A percentile compares a stretch with the other conserved stretches of the same genome.
phyloP scores from a whole-genome alignment of 2,888 invertebrate species.

The Sphecodes monilicornis region DNA sequence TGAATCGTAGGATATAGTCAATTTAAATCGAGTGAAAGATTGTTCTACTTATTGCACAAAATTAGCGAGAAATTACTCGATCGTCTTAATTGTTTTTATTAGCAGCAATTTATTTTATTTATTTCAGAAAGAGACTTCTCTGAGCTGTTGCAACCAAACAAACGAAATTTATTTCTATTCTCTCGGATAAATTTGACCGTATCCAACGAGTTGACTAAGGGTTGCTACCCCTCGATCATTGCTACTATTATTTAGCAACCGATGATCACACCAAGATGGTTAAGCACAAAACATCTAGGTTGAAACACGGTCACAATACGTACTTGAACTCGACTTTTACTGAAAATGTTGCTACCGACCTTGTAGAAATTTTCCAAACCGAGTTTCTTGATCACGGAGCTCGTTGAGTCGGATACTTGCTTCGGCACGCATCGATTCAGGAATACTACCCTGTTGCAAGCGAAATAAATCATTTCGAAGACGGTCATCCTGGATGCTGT shows the following conservation, averaged over 20 bases:
- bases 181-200: conserved; percentile 2
- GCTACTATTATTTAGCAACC: conserved; percentile 11
- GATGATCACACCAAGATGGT: conserved; percentile 13
- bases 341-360: conserved; percentile 43
- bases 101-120: not conserved
- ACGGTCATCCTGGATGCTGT: not conserved
- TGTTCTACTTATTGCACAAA: not conserved
- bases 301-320: conserved; percentile 7
- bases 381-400: conserved; percentile 84
- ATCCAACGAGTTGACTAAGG: not conserved
- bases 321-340: conserved; percentile 18
- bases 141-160: not conserved
- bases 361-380: conserved; percentile 85
- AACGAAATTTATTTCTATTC: not conserved
- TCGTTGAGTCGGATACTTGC: conserved; percentile 81
- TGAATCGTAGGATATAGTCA: conserved; percentile 2
- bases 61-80: not conserved
- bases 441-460: conserved; percentile 83
- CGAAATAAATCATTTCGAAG: not conserved
- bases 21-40: not conserved
- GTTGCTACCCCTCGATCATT: conserved; percentile 6
- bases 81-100: not conserved
- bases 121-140: not conserved
- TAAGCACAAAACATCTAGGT: conserved; percentile 5
- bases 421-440: conserved; percentile 86